Conservation (phyloP, 2,113 vertebrate species). For the Chauna torquata region DNA sequence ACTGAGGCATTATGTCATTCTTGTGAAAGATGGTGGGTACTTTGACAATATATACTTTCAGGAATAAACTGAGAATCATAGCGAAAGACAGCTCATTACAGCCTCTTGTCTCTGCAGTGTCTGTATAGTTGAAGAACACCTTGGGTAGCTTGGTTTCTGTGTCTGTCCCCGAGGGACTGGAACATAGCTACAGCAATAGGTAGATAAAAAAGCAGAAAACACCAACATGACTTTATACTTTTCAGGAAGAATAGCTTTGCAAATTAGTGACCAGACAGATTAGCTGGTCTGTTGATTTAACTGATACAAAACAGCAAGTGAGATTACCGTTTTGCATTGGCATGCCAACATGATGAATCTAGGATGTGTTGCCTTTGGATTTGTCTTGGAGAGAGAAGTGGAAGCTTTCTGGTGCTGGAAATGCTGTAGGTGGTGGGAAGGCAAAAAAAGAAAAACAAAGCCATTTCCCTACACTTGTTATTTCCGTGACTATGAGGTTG, state of each 20-base stretch:
- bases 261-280: not conserved
- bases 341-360: not conserved
- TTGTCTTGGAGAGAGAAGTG: not conserved
- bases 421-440: not conserved
- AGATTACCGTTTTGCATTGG: not conserved
- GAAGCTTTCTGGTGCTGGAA: not conserved
- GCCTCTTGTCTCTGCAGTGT: not conserved
- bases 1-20: not conserved
- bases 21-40: not conserved
- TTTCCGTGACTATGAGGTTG: not conserved
- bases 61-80: not conserved
- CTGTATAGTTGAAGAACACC: not conserved
- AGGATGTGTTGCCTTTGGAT: not conserved
- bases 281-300: not conserved
- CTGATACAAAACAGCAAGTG: not conserved
- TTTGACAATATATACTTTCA: not conserved
- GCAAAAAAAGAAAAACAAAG: not conserved
- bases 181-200: not conserved
- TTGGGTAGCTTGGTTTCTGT: not conserved
- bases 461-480: not conserved
- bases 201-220: not conserved
- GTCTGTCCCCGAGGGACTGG: not conserved
- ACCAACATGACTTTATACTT: not conserved
- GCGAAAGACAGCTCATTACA: constrained; percentile 6
- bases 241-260: not conserved